Evolutionary conservation across 2,888 invertebrate genomes (phyloP), one percentile per base, ranked within the genome.

Genomic region (Metellina segmentata): DNA sequence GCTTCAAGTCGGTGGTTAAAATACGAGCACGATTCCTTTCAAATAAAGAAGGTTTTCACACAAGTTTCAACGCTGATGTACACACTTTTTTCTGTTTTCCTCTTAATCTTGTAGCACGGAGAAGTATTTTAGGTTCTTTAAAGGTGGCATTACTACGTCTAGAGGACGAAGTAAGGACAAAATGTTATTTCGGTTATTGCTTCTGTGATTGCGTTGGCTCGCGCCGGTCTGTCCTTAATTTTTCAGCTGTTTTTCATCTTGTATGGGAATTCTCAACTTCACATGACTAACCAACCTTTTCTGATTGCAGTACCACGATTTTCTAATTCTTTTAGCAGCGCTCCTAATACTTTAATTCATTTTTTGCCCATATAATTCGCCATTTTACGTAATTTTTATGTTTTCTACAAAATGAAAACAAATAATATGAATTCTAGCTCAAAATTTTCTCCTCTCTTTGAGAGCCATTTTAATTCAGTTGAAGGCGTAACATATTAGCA

Each of bases 161-260:
- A 85, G 85, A 85, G 85, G 85, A 75, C 85, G 34, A 52, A 72
- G 74, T 74, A 85, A 85, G 85, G 85, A 48, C 85, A 49, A 16
- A 81, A 61, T 8, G 61, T 53, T 78, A 61, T 61, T 61, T 61
- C 61, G 61, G 61, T 61, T 61, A 61, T 61, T 61, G 61, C 16
- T 61, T 61, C 16, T 61, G 5, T 61, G 5, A 61, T 61, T 61
- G 13, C 61, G 61, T 61, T 61, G 61, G 61, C 9, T 16, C 11
- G 13, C 11, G 61, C 61, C 13, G 61, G 9, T 61, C 61, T 61
- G 61, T 16, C 16, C 61, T 61, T 61, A 61, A 16, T 61, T 61
- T 61, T 61, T 11, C 7, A 34, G 34, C 34, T 34, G 34, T 4
- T 34, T 34, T 34, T 61, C 61, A 16, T 16, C 61, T 61, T 61